Evolutionary conservation across 92 coral and sea anemone species (phyloP).

Genomic region (Virgularia gustaviana): DNA sequence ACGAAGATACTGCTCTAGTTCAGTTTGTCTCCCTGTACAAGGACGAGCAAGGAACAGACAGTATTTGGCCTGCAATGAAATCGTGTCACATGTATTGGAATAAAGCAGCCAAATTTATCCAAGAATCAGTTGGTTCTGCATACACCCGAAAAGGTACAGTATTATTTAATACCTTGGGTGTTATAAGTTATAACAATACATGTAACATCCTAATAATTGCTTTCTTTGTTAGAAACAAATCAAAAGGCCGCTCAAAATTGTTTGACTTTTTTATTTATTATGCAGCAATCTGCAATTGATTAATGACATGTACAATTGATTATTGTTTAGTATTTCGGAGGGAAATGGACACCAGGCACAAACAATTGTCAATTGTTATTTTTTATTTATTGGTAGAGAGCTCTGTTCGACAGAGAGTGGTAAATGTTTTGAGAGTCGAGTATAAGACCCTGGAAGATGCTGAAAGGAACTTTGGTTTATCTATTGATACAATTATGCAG

Average conservation of each 20-base stretch:
- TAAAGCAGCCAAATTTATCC: slow-evolving; percentile 13
- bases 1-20: slow-evolving; percentile 37
- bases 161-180: not conserved
- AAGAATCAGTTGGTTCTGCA: not conserved
- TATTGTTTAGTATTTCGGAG: no score
- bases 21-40: slow-evolving; percentile 26
- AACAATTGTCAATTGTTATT: no score
- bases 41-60: not conserved
- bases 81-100: slow-evolving; percentile 20
- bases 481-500: not conserved
- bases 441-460: slow-evolving; percentile 32
- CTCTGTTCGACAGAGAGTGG: slow-evolving; percentile 36
- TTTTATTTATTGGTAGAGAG: slow-evolving; percentile 13
- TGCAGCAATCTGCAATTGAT: no score
- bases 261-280: no score
- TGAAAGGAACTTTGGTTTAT: not conserved
- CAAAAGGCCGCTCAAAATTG: no score
- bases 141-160: not conserved
- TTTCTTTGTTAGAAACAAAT: no score
- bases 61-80: slow-evolving; percentile 29
- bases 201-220: not conserved
- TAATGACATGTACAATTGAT: no score
- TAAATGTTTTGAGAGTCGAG: not conserved
- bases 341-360: no score
- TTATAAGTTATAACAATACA: not conserved